Conservation (phyloP, 1,140 invertebrate genomes). For the Papilio glaucus region DNA sequence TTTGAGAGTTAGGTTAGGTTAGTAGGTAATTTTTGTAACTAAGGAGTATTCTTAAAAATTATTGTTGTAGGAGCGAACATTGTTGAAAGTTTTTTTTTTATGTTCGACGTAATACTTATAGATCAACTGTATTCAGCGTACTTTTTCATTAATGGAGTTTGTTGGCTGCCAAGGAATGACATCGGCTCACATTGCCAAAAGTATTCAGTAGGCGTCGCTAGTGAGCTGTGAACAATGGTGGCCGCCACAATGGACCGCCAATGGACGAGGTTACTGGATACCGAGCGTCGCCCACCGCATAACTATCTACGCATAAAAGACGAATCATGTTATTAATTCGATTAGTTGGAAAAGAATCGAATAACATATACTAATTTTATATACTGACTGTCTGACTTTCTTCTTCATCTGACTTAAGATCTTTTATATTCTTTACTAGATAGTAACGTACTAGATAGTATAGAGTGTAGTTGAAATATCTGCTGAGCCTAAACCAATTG, state of each 20-base stretch:
- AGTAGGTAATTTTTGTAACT: too few species aligned
- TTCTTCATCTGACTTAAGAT: too few species aligned
- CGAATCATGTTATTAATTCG: constrained; percentile 27
- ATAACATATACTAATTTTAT: not conserved
- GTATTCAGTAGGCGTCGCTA: constrained; percentile 37
- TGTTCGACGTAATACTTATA: too few species aligned
- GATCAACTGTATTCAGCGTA: constrained; percentile 21
- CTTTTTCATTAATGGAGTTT: constrained; percentile 15
- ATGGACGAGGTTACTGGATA: constrained; percentile 5
- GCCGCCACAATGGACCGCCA: constrained; percentile 43
- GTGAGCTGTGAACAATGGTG: constrained; percentile 53
- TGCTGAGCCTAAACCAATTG: too few species aligned
- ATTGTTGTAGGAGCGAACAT: too few species aligned
- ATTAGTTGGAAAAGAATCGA: constrained; percentile 24
- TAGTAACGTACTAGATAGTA: too few species aligned
- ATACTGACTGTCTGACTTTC: too few species aligned
- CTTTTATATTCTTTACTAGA: too few species aligned
- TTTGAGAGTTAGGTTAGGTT: too few species aligned
- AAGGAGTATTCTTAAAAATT: too few species aligned
- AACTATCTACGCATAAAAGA: constrained; percentile 30
- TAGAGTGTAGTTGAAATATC: too few species aligned
- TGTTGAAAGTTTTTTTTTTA: too few species aligned
- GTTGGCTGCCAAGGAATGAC: constrained; percentile 23
- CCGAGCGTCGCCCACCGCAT: not conserved
- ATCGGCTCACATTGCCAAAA: constrained; percentile 28